Percentiles rank a stretch among this genome's conserved stretches.
phyloP scores from a whole-genome alignment of 2,888 invertebrate species.

The Hirtodrosophila duncani region DNA sequence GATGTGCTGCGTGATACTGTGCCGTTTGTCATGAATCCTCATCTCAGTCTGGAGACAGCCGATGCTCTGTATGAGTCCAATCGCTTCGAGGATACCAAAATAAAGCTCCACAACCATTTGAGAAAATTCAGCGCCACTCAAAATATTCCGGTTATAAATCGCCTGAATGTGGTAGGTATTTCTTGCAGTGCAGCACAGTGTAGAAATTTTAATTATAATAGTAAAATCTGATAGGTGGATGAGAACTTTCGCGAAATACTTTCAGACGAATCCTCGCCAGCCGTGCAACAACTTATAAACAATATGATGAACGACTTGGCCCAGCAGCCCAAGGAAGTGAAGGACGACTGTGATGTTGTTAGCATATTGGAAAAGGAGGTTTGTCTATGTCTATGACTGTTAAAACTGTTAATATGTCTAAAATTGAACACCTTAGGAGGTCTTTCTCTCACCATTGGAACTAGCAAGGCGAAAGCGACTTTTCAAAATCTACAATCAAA shows the following conservation, averaged over 20 bases:
- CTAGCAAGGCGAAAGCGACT: conserved; percentile 62
- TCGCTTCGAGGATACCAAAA: conserved; percentile 66
- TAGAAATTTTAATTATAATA: not conserved
- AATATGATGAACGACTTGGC: conserved; percentile 27
- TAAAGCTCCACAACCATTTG: conserved; percentile 51
- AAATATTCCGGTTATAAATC: conserved; percentile 48
- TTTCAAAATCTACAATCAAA: conserved; percentile 69
- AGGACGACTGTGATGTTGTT: conserved; percentile 70
- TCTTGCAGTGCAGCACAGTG: not conserved
- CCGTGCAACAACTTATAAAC: conserved; percentile 51
- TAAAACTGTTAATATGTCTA: not conserved
- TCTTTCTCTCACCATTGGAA: conserved; percentile 66
- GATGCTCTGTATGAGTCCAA: conserved; percentile 71
- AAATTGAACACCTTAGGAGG: conserved; percentile 37
- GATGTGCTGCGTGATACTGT: conserved; percentile 11
- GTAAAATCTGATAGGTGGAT: conserved; percentile 45
- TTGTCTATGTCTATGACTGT: not conserved
- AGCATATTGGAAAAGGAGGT: conserved; percentile 72
- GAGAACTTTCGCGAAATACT: conserved; percentile 64
- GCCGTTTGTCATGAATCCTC: conserved; percentile 7
- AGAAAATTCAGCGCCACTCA: conserved; percentile 46
- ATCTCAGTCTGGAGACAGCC: conserved; percentile 65
- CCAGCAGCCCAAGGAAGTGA: conserved; percentile 43
- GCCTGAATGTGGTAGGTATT: conserved; percentile 55
- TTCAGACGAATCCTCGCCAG: conserved; percentile 50